A percentile compares a stretch with the other conserved stretches of the same genome.
Conservation (phyloP, 2,113 vertebrate genomes). For the Psilopsiagon aymara region DNA sequence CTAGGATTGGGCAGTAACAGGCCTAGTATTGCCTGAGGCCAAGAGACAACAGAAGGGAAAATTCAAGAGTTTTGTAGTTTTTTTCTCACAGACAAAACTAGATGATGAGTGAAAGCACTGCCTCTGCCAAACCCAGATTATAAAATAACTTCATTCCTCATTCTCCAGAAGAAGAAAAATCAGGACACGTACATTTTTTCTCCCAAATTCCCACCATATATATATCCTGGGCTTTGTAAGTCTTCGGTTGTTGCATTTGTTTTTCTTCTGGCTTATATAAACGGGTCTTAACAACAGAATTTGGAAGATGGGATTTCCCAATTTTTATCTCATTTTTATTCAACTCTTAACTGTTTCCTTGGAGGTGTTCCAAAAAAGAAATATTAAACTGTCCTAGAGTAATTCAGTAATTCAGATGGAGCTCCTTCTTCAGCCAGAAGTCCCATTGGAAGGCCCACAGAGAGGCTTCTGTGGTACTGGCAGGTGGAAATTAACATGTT, state of each 20-base stretch:
- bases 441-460: conserved; percentile 7
- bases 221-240: neutral
- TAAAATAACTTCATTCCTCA: neutral
- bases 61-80: neutral
- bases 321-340: conserved; percentile 7
- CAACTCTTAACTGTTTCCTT: conserved; percentile 14
- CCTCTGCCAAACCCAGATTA: neutral
- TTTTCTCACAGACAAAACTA: neutral
- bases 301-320: neutral
- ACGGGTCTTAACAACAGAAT: neutral
- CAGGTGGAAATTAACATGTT: conserved; percentile 56
- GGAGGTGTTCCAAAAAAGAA: conserved; percentile 48
- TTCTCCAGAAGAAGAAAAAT: neutral
- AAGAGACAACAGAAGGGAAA: neutral
- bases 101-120: neutral
- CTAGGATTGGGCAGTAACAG: neutral
- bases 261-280: neutral
- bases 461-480: conserved; percentile 27
- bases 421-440: neutral
- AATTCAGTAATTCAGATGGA: conserved; percentile 51
- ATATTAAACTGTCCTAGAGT: conserved; percentile 24
- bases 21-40: neutral
- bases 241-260: neutral
- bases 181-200: neutral
- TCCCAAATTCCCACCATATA: neutral